Evolutionary conservation across 2,888 invertebrate species (phyloP).

Genomic region (Rhagonycha lutea): DNA sequence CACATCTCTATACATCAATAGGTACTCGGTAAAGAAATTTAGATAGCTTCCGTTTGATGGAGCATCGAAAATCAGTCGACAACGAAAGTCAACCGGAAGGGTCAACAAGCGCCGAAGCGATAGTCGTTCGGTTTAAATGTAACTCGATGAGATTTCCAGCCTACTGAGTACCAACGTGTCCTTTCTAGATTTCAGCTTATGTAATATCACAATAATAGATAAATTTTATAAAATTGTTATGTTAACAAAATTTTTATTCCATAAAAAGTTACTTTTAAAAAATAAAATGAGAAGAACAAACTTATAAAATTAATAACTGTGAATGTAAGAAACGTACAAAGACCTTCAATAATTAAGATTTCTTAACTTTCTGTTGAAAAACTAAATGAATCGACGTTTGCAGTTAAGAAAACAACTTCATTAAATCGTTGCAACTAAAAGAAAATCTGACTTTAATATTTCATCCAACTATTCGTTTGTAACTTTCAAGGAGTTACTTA

Average conservation of each 20-base stretch:
- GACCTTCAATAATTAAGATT: background rate
- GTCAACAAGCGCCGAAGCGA: constrained; percentile 28
- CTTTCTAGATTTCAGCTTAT: constrained; percentile 32
- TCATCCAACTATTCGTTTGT: background rate
- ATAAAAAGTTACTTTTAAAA: background rate
- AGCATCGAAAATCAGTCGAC: constrained; percentile 25
- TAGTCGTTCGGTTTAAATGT: constrained; percentile 30
- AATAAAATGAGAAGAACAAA: background rate
- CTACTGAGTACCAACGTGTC: constrained; percentile 34
- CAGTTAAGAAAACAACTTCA: background rate
- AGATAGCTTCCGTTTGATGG: constrained; percentile 21
- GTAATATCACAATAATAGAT: constrained; percentile 1
- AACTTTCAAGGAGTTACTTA: background rate
- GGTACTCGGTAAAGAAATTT: constrained; percentile 16
- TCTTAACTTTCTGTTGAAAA: background rate
- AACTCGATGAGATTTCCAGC: constrained; percentile 37
- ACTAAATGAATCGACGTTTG: background rate
- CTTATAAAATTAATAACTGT: background rate
- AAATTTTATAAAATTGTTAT: background rate
- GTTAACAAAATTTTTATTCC: background rate
- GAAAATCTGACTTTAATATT: no score
- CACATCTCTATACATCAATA: constrained; percentile 20
- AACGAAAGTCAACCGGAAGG: constrained; percentile 28
- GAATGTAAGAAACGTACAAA: background rate
- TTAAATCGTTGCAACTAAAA: background rate